Base-by-base conservation (phyloP, 2,888 invertebrate species). In the Cataglyphis livida region DNA sequence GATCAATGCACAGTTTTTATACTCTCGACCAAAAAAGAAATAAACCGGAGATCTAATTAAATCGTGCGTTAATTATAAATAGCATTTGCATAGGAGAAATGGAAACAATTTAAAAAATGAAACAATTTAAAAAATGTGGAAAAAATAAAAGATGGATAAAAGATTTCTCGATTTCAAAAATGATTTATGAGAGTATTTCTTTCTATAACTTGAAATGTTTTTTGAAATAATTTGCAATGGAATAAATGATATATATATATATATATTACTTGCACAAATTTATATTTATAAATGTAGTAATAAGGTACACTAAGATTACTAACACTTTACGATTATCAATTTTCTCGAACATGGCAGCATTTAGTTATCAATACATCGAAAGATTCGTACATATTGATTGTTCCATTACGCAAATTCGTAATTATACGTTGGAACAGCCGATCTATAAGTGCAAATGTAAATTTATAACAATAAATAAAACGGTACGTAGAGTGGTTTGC, bases 381-480 rank as follows among this genome's bases (percentile, higher is more conserved):
- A 35, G 25, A 38, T 10, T 7, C n/a, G 28, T 15, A 28, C 28
- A 28, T 66, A 32, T 68, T 65, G 25, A 75, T 68, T 68, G 21
- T 54, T 38, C 54, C 54, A 28, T 68, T 76, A 57, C 41, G 21
- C 41, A 76, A 57, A 76, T 76, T 65, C 28, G 1, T 65, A 65
- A 76, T 76, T 76, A 76, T 41, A 54, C 35, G 35, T 54, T 54
- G 9, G n/a, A 35, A n/a, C 28, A 3, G 2, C 9, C 38, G 9
- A 35, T 48, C 21, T 38, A 12, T 12, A 6, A 54, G 38, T 59
- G 38, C 28, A 59, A n/a, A 76, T 28, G 41, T 41, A n/a, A 10
- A 28, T 41, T 54, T 76, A 41, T 18, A n/a, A 75, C 38, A 68
- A 76, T 68, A 66, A 76, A 76, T 76, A 66, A 76, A 9, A n/a